Evolutionary conservation across 1,140 invertebrate genomes (phyloP).

Genomic region (Tetranychus urticae): DNA sequence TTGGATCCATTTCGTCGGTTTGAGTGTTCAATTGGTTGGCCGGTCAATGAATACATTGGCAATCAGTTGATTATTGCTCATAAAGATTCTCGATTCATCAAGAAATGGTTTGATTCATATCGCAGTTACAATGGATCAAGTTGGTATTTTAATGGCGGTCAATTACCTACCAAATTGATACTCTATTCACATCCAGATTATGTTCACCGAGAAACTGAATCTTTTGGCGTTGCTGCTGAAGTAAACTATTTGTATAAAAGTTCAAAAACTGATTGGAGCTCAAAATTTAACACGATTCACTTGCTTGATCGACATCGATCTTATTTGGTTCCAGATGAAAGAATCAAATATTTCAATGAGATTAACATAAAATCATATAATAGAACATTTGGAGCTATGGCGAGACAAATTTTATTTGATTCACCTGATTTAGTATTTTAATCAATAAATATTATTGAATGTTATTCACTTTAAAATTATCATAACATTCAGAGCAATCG

Average conservation of each 20-base stretch:
- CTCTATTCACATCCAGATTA: conserved; percentile 14
- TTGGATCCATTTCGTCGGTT: conserved; percentile 19
- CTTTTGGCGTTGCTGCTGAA: conserved; percentile 17
- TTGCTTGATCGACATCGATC: conserved; percentile 16
- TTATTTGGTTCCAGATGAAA: conserved; percentile 12
- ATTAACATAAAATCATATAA: conserved; percentile 17
- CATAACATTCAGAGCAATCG: too few relatives aligned
- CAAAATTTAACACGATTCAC: conserved; percentile 15
- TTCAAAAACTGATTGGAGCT: neutral
- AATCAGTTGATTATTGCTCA: conserved; percentile 17
- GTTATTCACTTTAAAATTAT: neutral
- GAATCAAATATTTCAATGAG: conserved; percentile 15
- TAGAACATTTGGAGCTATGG: conserved; percentile 19
- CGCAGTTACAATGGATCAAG: conserved; percentile 12
- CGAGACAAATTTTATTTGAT: conserved; percentile 13
- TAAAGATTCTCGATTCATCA: conserved; percentile 17
- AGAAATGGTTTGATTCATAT: conserved; percentile 17
- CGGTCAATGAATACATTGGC: conserved; percentile 12
- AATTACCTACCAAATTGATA: conserved; percentile 16
- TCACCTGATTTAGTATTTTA: too few relatives aligned
- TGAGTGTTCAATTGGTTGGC: conserved; percentile 22
- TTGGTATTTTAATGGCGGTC: conserved; percentile 20
- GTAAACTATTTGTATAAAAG: conserved; percentile 12
- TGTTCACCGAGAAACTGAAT: conserved; percentile 16
- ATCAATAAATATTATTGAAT: too few relatives aligned